Evolutionary conservation across 2,888 invertebrate genomes (phyloP), one percentile per base, ranked within the genome.

Genomic region (Aporophyla nigra): DNA sequence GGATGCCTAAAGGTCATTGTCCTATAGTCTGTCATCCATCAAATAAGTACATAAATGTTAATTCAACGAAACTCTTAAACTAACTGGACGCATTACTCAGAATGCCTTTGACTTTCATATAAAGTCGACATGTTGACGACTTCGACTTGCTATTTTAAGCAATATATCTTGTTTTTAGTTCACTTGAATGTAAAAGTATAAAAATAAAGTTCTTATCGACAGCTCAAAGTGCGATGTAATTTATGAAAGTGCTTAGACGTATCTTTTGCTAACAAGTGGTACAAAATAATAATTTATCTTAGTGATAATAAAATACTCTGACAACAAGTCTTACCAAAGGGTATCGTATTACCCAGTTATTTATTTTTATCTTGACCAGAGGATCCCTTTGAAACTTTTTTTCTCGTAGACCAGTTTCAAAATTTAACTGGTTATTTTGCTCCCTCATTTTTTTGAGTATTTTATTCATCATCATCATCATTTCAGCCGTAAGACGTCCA

Each of bases 61-160:
- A 19, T 67, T 56, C n/a, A 51, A 12, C 54, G 14, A 14, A 59
- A 24, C 53, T 76, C 71, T 9, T 83, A 62, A 83, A 83, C 49
- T 51, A 56, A 78, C 68, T 83, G 67, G 54, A 49, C 54, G 59
- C 9, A 76, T 67, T 56, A 78, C 24, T 78, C 43, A 56, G 54
- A 80, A 65, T 59, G 80, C 58, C 21, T 79, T 71, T 59, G 58
- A 80, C 80, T 80, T 80, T 80, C 70, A 78, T 27, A 10, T n/a
- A 66, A 46, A 74, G 58, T 65, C 49, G 33, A 27, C 63, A 58
- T 71, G 63, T 79, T 53, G 70, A 54, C 63, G 63, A 70, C 79
- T 56, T 61, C 53, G 70, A 59, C 71, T 79, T 49, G 51, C 43
- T 76, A 67, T 67, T 21, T 56, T 46, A n/a, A 33, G 56, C 7